These are phyloP conservation scores for Willisornis vidua DNA, from an alignment of 2,113 vertebrate species.

Conservation along the genomic window DNA sequence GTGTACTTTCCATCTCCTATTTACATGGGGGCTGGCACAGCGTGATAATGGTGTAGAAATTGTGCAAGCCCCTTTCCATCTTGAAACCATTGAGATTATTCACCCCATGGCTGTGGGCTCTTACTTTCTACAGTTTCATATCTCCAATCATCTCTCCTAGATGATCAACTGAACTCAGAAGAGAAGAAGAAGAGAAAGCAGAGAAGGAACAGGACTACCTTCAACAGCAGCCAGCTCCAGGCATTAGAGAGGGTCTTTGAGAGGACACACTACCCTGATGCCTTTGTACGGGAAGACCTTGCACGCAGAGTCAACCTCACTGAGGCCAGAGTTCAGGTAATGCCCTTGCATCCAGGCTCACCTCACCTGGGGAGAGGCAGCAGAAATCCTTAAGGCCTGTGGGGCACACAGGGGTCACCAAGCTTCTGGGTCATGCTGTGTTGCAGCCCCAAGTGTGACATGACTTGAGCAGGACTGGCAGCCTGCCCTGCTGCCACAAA, in stretches of 20 bases:
- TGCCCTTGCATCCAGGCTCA: background rate
- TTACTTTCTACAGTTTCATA: background rate
- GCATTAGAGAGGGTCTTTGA: constrained; percentile 96
- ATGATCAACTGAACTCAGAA: constrained; percentile 94
- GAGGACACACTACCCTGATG: constrained; percentile 96
- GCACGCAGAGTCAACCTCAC: constrained; percentile 97
- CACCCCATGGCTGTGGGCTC: background rate
- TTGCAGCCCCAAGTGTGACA: accelerated
- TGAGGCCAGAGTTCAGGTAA: constrained; percentile 96
- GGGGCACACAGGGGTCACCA: background rate
- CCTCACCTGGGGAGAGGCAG: background rate
- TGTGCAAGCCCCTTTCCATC: background rate
- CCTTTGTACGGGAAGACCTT: constrained; percentile 96
- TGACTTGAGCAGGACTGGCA: background rate
- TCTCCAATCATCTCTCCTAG: constrained; percentile 66
- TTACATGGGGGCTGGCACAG: background rate
- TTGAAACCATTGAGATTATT: background rate
- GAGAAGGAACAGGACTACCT: constrained; percentile 94
- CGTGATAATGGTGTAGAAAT: accelerated
- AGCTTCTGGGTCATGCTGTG: background rate
- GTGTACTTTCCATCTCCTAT: background rate
- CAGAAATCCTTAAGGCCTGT: background rate
- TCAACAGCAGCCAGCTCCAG: constrained; percentile 98
- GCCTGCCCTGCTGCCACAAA: background rate
- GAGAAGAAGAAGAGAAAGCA: constrained; percentile 98